Evolutionary conservation across 2,797 vertebrate species (phyloP), one percentile per base, ranked within the genome.

Genomic region (Merluccius polli): DNA sequence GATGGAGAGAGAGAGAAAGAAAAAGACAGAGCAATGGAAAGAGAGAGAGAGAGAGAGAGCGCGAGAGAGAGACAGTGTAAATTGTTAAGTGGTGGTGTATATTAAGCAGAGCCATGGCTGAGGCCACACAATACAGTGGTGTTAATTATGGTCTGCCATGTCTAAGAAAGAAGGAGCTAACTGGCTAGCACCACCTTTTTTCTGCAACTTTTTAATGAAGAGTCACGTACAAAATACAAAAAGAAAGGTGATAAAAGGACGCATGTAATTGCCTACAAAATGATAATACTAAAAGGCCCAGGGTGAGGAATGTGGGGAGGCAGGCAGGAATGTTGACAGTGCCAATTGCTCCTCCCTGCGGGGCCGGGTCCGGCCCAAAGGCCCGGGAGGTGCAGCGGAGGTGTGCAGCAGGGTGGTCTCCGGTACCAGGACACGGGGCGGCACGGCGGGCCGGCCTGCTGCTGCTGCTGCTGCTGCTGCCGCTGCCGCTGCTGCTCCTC

Each of bases 101-200:
- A 79, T 84, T 81, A 83, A 83, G 81, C 78, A 72, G 83, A 79
- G 83, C 75, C 83, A 35, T 74, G 84, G 83, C 76, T 75, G 76
- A 84, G 82, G 32, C 52, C 78, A 82, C 88, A 90, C 85, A 89
- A 89, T n/a, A n/a, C n/a, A 88, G 89, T 86, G 75, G 84, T 84
- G 89, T 92, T 92, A 91, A 92, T 92, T 91, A 92, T 89, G 84
- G 87, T 83, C 88, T 87, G 86, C 86, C 77, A 81, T 85, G 84
- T 88, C 84, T 87, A 83, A 87, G 81, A 87, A 88, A 88, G 84
- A 86, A 83, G 87, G 86, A 88, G 88, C 85, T 83, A 78, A 78
- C 77, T 83, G 81, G 73, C 83, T 86, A 31, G 67, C 12, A 29
- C 7, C 30, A 10, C 27, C 67, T 2, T 31, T 29, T 16, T 16